Conservation (phyloP, 1,140 invertebrate species). For the Lamellibrachia luymesi region DNA sequence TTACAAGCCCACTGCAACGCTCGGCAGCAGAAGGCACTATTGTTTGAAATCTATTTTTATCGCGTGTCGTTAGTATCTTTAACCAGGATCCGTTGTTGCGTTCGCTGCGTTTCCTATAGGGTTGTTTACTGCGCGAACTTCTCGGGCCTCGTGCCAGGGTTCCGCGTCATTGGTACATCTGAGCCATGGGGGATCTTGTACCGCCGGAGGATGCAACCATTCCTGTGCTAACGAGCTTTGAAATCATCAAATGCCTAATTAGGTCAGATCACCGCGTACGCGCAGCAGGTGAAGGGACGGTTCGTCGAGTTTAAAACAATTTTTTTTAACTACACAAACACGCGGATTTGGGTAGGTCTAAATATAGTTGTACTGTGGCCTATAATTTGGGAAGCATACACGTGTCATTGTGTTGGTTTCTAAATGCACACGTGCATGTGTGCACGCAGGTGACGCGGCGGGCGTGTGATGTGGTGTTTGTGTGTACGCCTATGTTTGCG, state of each 20-base stretch:
- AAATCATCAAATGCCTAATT: not conserved
- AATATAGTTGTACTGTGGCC: not conserved
- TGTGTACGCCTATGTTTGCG: not conserved
- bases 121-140: not conserved
- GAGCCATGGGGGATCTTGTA: not conserved
- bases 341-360: not conserved
- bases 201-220: not conserved
- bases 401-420: not conserved
- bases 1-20: not conserved
- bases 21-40: not conserved
- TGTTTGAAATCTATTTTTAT: not conserved
- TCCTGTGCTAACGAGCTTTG: not conserved
- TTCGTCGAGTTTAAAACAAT: not conserved
- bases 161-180: not conserved
- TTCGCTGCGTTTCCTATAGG: not conserved
- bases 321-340: not conserved
- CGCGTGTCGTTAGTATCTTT: not conserved
- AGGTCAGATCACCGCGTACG: not conserved
- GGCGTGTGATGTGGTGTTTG: not conserved
- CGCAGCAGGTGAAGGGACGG: not conserved
- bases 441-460: not conserved
- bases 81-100: not conserved
- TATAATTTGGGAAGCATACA: not conserved
- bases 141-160: not conserved
- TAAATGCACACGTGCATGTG: not conserved